A percentile compares a stretch with the other conserved stretches of the same genome.
These are phyloP conservation scores for Rana temporaria DNA, from an alignment of 2,113 vertebrate genomes.

Conservation along the genomic window DNA sequence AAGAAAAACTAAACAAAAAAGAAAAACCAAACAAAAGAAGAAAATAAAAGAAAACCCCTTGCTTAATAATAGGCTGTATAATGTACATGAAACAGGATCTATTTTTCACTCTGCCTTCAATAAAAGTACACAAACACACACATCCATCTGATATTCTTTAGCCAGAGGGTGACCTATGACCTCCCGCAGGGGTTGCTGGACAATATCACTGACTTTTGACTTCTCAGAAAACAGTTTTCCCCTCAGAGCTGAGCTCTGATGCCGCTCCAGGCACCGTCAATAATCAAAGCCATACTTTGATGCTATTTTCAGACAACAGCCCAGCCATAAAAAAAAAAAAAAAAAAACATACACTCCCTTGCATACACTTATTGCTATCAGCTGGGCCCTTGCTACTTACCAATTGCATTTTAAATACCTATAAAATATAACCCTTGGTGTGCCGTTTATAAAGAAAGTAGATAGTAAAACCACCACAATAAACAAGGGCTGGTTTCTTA, in stretches of 20 bases:
- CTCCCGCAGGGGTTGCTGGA: slow-evolving; percentile 32
- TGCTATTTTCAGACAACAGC: slow-evolving; percentile 51
- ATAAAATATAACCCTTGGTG: slow-evolving; percentile 28
- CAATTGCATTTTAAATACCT: slow-evolving; percentile 23
- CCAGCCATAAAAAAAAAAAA: neutral
- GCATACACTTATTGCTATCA: slow-evolving; percentile 45
- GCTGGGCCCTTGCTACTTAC: slow-evolving; percentile 26
- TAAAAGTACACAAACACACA: slow-evolving; percentile 20
- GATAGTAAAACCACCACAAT: slow-evolving; percentile 11
- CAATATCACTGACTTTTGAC: slow-evolving; percentile 55
- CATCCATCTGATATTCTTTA: slow-evolving; percentile 49
- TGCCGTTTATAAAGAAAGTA: slow-evolving; percentile 42
- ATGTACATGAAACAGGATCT: neutral
- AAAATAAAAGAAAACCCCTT: too few relatives aligned
- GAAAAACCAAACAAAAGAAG: too few relatives aligned
- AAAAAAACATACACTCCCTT: neutral
- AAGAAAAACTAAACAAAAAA: too few relatives aligned
- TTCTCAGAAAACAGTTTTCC: slow-evolving; percentile 51
- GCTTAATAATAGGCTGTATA: too few relatives aligned
- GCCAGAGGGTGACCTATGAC: slow-evolving; percentile 46
- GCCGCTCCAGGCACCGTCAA: slow-evolving; percentile 42
- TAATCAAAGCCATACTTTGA: slow-evolving; percentile 56
- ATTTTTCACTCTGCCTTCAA: slow-evolving; percentile 14
- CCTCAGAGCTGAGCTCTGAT: slow-evolving; percentile 24
- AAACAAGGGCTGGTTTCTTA: slow-evolving; percentile 34